Evolutionary conservation across 2,113 vertebrate genomes (phyloP), one percentile per base, ranked within the genome.

Genomic region (Sceloporus tristichus): DNA sequence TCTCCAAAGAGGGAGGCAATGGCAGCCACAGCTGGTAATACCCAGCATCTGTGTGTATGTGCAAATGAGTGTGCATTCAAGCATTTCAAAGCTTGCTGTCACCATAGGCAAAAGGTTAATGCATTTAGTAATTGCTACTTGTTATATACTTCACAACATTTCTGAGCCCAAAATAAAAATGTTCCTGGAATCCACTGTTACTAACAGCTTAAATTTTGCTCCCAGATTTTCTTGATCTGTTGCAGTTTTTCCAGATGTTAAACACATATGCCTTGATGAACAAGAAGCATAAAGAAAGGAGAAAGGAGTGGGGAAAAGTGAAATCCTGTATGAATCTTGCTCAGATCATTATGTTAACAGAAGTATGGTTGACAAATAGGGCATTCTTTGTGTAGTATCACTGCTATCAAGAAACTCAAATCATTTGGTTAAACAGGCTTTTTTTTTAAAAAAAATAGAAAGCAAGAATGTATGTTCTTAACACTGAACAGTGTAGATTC

Each of bases 111-210:
- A 85, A 82, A 85, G 70, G 48, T 85, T 59, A 85, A 62, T 76
- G 53, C 54, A 85, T 59, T 85, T 75, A 85, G 71, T 85, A 76
- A 76, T 59, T 85, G 71, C 71, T 85, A 75, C 84, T 85, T 85
- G n/a, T 82, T 40, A 38, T 73, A 73, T 85, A 40, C n/a, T 40
- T 19, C 71, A 40, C 29, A 75, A 59, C 56, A 56, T 40, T 25
- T 85, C n/a, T 59, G 34, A 85, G 53, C 54, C 54, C 19, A 27
- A 85, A 85, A 76, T 75, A 76, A n/a, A 73, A 76, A 10, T 38
- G 53, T 38, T 56, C 56, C 9, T 84, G 48, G 70, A 34, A 74
- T 5, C 70, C 5, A 34, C 18, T 73, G 29, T 29, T 84, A 84
- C 48, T 38, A 9, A 73, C 82, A 73, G 66, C 66, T 71, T 27